phyloP scores from a whole-genome alignment of 2,888 invertebrate genomes.

The Eilema depressum region DNA sequence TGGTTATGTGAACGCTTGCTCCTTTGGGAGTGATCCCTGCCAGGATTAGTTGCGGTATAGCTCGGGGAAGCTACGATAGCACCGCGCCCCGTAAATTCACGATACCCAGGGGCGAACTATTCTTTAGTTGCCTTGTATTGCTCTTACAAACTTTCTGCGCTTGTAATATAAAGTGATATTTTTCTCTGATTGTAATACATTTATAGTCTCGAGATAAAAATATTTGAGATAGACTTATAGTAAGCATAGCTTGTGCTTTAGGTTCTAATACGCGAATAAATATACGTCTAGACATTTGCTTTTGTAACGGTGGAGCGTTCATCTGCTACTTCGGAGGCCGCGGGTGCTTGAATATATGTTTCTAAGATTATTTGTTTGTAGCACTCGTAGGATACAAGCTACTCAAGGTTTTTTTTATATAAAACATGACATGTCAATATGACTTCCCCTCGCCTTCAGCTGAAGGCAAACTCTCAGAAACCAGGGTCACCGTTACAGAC shows the following conservation, averaged over 20 bases:
- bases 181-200: slow-evolving; percentile 25
- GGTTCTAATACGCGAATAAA: neutral
- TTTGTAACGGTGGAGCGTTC: neutral
- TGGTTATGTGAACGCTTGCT: slow-evolving; percentile 62
- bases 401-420: too few species aligned
- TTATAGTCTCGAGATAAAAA: slow-evolving; percentile 9
- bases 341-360: neutral
- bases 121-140: slow-evolving; percentile 48
- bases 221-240: too few species aligned
- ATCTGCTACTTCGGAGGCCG: neutral
- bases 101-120: slow-evolving; percentile 41
- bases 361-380: neutral
- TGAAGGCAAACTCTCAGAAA: too few species aligned
- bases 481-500: too few species aligned
- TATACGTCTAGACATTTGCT: neutral
- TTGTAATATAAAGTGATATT: slow-evolving; percentile 34
- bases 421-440: too few species aligned
- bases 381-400: too few species aligned
- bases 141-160: slow-evolving; percentile 45
- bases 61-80: slow-evolving; percentile 52
- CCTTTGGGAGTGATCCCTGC: slow-evolving; percentile 55
- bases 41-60: slow-evolving; percentile 63
- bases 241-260: neutral
- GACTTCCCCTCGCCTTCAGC: too few species aligned
- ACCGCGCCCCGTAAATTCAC: slow-evolving; percentile 55